Evolutionary conservation across 1,140 invertebrate species (phyloP).

Genomic region (Eueides isabella): DNA sequence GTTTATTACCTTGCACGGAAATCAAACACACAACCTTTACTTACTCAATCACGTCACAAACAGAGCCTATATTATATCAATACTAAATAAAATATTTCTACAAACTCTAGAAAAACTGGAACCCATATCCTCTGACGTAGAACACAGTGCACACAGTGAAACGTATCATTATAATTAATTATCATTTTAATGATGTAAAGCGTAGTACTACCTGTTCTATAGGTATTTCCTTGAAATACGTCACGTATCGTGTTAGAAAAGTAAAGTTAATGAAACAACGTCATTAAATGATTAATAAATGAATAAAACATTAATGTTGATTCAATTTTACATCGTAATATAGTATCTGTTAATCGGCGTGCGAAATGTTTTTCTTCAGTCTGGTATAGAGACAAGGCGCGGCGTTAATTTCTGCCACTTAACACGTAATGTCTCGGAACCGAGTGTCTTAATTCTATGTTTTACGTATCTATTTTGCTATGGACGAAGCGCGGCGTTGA

Average conservation of each 20-base stretch:
- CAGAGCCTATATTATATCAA: neutral
- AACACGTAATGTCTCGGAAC: too few relatives aligned
- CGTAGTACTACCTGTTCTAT: neutral
- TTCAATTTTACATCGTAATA: too few relatives aligned
- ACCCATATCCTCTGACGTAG: neutral
- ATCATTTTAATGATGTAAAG: neutral
- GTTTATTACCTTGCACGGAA: too few relatives aligned
- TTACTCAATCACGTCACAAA: neutral
- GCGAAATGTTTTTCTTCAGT: too few relatives aligned
- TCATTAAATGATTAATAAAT: neutral
- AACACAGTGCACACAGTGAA: neutral
- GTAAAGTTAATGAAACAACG: neutral
- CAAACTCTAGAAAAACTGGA: neutral
- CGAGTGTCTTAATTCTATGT: too few relatives aligned
- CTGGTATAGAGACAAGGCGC: neutral
- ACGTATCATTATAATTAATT: neutral
- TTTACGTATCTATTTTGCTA: too few relatives aligned
- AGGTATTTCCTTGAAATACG: neutral
- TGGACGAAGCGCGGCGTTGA: too few relatives aligned
- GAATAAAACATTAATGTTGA: neutral
- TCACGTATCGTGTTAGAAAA: neutral
- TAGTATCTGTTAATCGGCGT: too few relatives aligned
- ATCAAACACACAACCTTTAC: too few relatives aligned
- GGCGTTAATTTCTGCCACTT: too few relatives aligned
- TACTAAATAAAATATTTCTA: neutral